Conservation (phyloP, 2,113 vertebrate species). For the Psammodynastes pulverulentus region DNA sequence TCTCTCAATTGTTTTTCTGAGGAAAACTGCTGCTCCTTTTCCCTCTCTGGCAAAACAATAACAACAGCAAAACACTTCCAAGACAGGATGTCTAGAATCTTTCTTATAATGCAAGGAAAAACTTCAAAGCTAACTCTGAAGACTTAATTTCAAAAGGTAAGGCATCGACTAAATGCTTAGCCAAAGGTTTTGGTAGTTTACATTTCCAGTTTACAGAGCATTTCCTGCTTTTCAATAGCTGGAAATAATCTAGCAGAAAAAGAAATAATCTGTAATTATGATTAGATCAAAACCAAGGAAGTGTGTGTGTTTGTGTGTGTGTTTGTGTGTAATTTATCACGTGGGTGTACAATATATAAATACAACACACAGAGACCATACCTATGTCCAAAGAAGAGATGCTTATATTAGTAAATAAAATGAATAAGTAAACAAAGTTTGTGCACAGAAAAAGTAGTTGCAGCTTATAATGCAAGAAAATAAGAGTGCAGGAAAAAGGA, state of each 20-base stretch:
- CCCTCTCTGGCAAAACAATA: background rate
- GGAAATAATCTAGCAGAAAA: conserved; percentile 7
- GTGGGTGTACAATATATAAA: background rate
- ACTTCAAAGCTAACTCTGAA: conserved; percentile 16
- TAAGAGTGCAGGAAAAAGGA: background rate
- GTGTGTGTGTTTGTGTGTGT: accelerated
- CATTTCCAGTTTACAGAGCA: conserved; percentile 8
- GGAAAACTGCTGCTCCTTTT: background rate
- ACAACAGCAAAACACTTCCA: background rate
- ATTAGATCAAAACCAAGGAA: background rate
- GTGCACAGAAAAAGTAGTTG: background rate
- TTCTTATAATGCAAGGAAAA: background rate
- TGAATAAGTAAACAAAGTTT: background rate
- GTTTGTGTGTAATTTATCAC: background rate
- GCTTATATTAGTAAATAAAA: background rate
- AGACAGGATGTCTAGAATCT: background rate
- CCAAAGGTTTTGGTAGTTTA: background rate
- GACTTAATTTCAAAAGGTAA: background rate
- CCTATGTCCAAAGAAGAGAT: background rate
- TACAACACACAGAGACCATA: background rate
- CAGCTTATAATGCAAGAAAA: background rate
- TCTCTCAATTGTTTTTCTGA: background rate
- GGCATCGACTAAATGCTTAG: background rate
- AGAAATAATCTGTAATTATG: background rate
- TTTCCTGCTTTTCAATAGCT: conserved; percentile 8